Evolutionary conservation across 2,113 vertebrate genomes (phyloP).

Genomic region (Cryptoleucopteryx plumbea): DNA sequence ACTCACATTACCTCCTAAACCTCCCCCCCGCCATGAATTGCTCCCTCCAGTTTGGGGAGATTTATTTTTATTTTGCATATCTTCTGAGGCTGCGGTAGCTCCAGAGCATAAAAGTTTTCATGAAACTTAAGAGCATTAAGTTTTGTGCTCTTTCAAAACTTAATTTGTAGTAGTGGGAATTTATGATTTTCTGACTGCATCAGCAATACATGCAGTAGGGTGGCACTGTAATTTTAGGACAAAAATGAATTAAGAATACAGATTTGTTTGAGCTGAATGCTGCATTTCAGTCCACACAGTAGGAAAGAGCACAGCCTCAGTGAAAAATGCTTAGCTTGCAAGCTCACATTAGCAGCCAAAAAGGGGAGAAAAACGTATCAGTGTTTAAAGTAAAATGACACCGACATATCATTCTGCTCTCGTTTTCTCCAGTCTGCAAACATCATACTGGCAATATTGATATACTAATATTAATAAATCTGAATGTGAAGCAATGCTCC

Average conservation of each 20-base stretch:
- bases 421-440: neutral
- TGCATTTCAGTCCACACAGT: neutral
- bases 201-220: neutral
- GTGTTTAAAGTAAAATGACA: neutral
- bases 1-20: neutral
- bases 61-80: neutral
- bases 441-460: neutral
- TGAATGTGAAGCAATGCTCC: neutral
- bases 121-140: no score
- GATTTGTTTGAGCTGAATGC: neutral
- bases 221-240: neutral
- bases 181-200: neutral
- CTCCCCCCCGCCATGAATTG: accelerated
- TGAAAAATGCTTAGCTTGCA: neutral
- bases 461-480: neutral
- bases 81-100: neutral
- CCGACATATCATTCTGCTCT: neutral
- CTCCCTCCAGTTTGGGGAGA: neutral
- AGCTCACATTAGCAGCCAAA: neutral
- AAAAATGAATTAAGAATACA: neutral
- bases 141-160: neutral
- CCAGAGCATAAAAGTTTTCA: no score
- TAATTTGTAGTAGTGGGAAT: neutral
- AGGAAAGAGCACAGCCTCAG: neutral
- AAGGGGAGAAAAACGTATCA: neutral